phyloP scores from a whole-genome alignment of 2,797 vertebrate genomes.

The Naso thynnoides region DNA sequence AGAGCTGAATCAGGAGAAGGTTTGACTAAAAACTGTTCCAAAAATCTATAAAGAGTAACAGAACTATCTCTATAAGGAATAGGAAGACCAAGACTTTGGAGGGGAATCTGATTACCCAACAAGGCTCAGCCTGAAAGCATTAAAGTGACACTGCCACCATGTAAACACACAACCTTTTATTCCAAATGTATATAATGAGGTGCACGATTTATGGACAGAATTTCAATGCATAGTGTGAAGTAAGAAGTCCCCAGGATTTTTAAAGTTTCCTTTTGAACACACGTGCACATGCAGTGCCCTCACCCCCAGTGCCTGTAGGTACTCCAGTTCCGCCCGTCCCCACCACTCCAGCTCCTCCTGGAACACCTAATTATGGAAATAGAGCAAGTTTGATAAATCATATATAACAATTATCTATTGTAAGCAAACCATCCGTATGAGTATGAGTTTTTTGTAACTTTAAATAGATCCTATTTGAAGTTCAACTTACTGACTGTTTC shows the following conservation, averaged over 20 bases:
- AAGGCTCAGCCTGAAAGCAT: too few species aligned
- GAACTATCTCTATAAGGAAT: too few species aligned
- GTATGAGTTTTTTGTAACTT: too few species aligned
- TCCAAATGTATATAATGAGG: too few species aligned
- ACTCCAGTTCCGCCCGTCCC: constrained; percentile 33
- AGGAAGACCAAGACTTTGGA: too few species aligned
- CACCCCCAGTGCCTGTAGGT: constrained; percentile 40
- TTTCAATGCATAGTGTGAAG: neutral
- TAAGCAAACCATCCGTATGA: neutral
- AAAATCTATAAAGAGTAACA: too few species aligned
- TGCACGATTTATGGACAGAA: neutral
- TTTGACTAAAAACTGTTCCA: too few species aligned
- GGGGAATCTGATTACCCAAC: too few species aligned
- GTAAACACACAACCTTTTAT: too few species aligned
- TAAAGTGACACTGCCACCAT: too few species aligned
- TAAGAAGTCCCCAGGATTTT: neutral
- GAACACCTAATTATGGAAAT: neutral
- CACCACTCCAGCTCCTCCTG: constrained; percentile 36
- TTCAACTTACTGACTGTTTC: neutral
- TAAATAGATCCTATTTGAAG: neutral
- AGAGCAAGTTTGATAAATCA: neutral
- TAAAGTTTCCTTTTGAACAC: constrained; percentile 4
- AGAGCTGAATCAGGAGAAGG: too few species aligned
- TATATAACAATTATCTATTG: neutral
- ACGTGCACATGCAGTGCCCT: constrained; percentile 26